A percentile compares a stretch with the other conserved stretches of the same genome.
These are phyloP conservation scores for Astyanax mexicanus DNA, from an alignment of 2,797 vertebrate species.

Conservation along the genomic window DNA sequence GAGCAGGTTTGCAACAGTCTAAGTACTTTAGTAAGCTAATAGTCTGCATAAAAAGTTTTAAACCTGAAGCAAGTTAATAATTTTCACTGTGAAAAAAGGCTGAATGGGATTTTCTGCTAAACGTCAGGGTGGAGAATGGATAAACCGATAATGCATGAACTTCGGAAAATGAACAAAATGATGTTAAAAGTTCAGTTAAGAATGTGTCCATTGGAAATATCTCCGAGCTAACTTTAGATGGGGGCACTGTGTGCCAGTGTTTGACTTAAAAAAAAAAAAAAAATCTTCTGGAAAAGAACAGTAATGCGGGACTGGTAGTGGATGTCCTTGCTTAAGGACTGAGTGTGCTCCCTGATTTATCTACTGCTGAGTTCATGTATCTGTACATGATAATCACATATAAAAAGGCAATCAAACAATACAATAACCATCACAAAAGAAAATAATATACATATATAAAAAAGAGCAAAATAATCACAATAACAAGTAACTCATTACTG, in stretches of 20 bases:
- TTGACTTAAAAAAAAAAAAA: conserved; percentile 21
- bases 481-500: conserved; percentile 66
- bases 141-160: background rate
- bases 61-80: too few species aligned
- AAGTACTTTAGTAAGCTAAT: too few species aligned
- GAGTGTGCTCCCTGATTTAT: conserved; percentile 43
- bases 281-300: conserved; percentile 15
- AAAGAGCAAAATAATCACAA: conserved; percentile 34
- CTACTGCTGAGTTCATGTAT: conserved; percentile 40
- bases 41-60: too few species aligned
- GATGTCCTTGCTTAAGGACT: conserved; percentile 24
- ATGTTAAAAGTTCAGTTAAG: conserved; percentile 6
- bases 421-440: conserved; percentile 33
- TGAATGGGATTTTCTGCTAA: background rate
- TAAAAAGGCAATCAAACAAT: conserved; percentile 33
- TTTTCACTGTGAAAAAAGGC: too few species aligned
- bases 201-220: conserved; percentile 18
- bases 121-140: background rate
- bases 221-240: conserved; percentile 6
- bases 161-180: conserved; percentile 12
- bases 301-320: conserved; percentile 12
- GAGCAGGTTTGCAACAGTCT: too few species aligned
- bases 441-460: conserved; percentile 39
- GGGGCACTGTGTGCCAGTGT: conserved; percentile 26
- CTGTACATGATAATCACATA: conserved; percentile 23